phyloP scores from a whole-genome alignment of 53 echinoderm and acorn worm genomes.

The Echinometra lucunter region DNA sequence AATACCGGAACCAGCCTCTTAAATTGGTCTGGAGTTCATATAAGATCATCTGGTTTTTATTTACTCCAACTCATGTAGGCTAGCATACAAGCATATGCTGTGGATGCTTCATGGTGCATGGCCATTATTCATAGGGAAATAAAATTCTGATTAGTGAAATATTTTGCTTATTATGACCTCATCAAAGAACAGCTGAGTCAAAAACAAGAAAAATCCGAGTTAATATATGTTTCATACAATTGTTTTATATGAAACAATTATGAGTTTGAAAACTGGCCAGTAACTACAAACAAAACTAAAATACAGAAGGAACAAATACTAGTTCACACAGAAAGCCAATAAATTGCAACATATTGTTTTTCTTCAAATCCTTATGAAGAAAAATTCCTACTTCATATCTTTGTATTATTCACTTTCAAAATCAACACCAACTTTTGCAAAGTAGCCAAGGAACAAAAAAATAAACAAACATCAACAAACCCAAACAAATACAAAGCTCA shows the following conservation, averaged over 20 bases:
- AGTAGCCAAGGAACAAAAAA: background rate
- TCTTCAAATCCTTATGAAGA: no score
- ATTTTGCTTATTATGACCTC: background rate
- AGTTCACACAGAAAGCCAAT: no score
- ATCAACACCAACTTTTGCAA: background rate
- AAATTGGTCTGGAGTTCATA: background rate
- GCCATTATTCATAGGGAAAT: background rate
- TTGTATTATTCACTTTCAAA: no score
- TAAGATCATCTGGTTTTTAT: conserved; percentile 33
- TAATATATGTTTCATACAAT: no score
- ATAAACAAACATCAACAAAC: conserved; percentile 7
- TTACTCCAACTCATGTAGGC: background rate
- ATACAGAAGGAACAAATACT: no score
- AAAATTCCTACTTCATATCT: no score
- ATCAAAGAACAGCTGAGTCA: background rate
- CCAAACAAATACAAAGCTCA: background rate
- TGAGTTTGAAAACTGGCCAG: no score
- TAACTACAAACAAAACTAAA: no score
- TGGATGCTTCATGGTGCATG: background rate
- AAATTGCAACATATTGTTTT: no score
- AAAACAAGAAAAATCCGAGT: background rate
- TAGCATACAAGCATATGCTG: background rate
- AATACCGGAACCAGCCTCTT: background rate
- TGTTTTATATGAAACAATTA: no score
- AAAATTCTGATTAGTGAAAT: background rate